Conservation (phyloP, 1,140 invertebrate genomes). For the Caenorhabditis tropicalis region DNA sequence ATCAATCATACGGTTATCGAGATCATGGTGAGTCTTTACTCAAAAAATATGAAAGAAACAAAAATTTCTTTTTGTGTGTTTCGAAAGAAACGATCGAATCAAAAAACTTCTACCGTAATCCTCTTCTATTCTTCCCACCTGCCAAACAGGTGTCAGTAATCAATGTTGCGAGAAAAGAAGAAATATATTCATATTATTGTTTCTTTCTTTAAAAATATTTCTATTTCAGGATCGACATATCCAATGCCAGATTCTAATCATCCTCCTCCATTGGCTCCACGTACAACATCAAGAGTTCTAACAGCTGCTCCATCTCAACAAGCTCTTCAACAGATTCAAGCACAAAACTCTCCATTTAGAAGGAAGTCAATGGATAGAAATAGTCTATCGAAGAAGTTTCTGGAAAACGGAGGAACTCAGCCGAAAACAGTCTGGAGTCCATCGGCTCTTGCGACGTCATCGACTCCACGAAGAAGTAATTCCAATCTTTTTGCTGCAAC, state of each 20-base stretch:
- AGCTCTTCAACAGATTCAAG: conserved; percentile 27
- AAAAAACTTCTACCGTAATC: too few species aligned
- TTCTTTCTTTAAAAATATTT: neutral
- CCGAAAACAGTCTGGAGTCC: conserved; percentile 28
- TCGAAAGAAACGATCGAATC: too few species aligned
- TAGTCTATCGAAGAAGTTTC: conserved; percentile 3
- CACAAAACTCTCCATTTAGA: neutral
- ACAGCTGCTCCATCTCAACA: conserved; percentile 18
- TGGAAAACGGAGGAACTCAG: conserved; percentile 5
- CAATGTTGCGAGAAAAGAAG: neutral
- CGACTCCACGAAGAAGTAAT: neutral
- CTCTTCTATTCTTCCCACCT: neutral
- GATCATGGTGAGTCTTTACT: neutral
- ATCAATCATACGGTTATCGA: conserved; percentile 1
- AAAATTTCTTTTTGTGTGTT: too few species aligned
- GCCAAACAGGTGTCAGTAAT: neutral
- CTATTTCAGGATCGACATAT: neutral
- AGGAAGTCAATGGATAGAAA: conserved; percentile 33
- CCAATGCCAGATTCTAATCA: conserved; percentile 13
- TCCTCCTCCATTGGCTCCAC: conserved; percentile 22
- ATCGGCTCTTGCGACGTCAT: neutral
- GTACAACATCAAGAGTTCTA: conserved; percentile 14
- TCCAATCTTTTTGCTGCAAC: conserved; percentile 24
- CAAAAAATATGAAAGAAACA: neutral
- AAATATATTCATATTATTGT: too few species aligned